These are phyloP conservation scores for Oreonectes daqikongensis DNA, from an alignment of 2,797 vertebrate species.

Conservation along the genomic window DNA sequence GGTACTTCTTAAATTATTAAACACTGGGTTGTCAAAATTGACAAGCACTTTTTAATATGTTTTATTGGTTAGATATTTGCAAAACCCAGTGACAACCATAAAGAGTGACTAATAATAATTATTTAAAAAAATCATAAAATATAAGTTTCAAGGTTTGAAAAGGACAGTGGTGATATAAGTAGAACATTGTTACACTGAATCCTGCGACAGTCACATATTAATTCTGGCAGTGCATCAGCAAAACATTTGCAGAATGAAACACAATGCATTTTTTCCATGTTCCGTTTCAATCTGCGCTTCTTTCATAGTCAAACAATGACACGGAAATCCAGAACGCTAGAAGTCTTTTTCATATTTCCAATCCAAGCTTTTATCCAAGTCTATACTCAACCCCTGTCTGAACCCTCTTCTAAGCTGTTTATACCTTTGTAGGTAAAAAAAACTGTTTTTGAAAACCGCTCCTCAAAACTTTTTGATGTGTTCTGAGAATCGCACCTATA, in stretches of 20 bases:
- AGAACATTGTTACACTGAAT: neutral
- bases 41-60: too few relatives aligned
- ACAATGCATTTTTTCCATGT: neutral
- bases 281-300: neutral
- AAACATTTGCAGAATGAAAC: too few relatives aligned
- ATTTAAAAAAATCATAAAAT: too few relatives aligned
- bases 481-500: constrained; percentile 6
- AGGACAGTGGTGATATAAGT: neutral
- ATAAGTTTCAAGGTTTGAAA: too few relatives aligned
- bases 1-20: too few relatives aligned
- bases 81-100: too few relatives aligned
- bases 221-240: constrained; percentile 13
- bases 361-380: neutral
- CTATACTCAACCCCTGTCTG: constrained; percentile 4
- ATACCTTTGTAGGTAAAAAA: neutral
- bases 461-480: constrained; percentile 18
- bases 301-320: neutral
- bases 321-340: neutral
- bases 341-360: constrained; percentile 9
- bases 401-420: constrained; percentile 8
- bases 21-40: too few relatives aligned
- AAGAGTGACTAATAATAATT: too few relatives aligned
- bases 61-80: too few relatives aligned
- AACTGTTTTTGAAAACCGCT: constrained; percentile 28
- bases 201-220: constrained; percentile 2